These are phyloP conservation scores for Lymantria dispar DNA, from an alignment of 2,888 invertebrate species.

Conservation along the genomic window DNA sequence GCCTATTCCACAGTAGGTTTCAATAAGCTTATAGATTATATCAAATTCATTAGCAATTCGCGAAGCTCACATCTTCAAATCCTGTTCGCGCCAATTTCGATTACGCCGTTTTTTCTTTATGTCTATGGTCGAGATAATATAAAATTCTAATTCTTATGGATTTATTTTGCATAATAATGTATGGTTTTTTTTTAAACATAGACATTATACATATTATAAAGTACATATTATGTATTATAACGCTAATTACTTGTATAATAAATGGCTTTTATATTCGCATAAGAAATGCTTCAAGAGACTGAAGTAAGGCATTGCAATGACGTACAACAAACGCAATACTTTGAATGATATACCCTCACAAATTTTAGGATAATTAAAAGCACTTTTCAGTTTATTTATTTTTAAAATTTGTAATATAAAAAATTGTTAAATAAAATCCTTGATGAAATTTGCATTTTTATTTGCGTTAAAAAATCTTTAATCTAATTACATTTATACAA, in stretches of 20 bases:
- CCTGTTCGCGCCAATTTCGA: too few relatives aligned
- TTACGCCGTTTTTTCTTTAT: too few relatives aligned
- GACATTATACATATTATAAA: too few relatives aligned
- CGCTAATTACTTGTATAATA: slow-evolving; percentile 13
- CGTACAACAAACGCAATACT: slow-evolving; percentile 15
- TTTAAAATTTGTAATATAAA: slow-evolving; percentile 44
- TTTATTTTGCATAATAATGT: too few relatives aligned
- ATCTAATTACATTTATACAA: slow-evolving; percentile 19
- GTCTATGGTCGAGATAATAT: too few relatives aligned
- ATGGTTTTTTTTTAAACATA: too few relatives aligned
- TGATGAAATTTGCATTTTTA: slow-evolving; percentile 51
- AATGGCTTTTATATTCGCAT: slow-evolving; percentile 16
- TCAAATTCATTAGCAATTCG: too few relatives aligned
- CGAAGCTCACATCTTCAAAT: too few relatives aligned
- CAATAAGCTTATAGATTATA: too few relatives aligned
- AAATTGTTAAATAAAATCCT: slow-evolving; percentile 74
- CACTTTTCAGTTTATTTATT: slow-evolving; percentile 58
- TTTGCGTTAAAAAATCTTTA: slow-evolving; percentile 23
- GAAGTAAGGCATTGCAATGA: slow-evolving; percentile 27
- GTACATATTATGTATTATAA: not conserved
- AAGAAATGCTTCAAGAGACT: slow-evolving; percentile 31
- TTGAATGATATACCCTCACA: slow-evolving; percentile 41
- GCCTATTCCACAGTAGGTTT: too few relatives aligned
- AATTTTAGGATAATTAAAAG: slow-evolving; percentile 55
- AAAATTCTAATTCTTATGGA: too few relatives aligned